phyloP scores from a whole-genome alignment of 2,113 vertebrate genomes.

The Pungitius pungitius region DNA sequence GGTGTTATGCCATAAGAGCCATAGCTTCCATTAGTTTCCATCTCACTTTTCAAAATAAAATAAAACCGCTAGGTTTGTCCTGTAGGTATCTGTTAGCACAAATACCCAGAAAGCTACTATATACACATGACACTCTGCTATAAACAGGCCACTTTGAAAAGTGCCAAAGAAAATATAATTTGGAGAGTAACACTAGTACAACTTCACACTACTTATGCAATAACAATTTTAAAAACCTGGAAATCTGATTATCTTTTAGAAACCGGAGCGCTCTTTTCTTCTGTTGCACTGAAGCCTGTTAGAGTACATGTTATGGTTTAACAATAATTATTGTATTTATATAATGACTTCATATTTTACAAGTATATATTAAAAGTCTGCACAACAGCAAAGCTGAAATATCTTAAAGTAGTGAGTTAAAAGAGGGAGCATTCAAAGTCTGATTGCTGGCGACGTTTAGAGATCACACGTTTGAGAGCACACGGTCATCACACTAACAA shows the following conservation, averaged over 20 bases:
- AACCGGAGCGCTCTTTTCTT: conserved; percentile 57
- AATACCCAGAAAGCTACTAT: conserved; percentile 48
- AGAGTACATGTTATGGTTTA: conserved; percentile 57
- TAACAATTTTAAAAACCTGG: conserved; percentile 48
- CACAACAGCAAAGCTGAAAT: conserved; percentile 49
- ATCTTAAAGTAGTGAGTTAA: conserved; percentile 17
- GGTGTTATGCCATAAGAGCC: conserved; percentile 46
- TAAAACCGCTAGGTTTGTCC: conserved; percentile 46
- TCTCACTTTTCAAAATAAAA: conserved; percentile 45
- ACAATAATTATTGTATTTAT: conserved; percentile 59
- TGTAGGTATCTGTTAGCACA: conserved; percentile 27
- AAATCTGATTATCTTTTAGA: conserved; percentile 67
- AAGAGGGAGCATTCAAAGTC: conserved; percentile 30
- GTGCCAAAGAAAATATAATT: conserved; percentile 45
- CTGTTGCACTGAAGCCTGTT: conserved; percentile 50
- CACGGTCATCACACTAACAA: neutral
- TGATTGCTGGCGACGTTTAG: conserved; percentile 23
- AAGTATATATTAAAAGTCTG: conserved; percentile 67
- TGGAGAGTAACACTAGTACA: conserved; percentile 54
- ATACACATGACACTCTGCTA: conserved; percentile 53
- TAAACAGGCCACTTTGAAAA: conserved; percentile 42
- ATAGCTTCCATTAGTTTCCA: conserved; percentile 58
- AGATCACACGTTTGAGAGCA: conserved; percentile 29
- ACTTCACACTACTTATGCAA: conserved; percentile 64
- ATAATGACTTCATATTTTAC: conserved; percentile 63